Evolutionary conservation across 2,797 vertebrate genomes (phyloP), one percentile per base, ranked within the genome.

Genomic region (Pseudotriccus pelzelni): DNA sequence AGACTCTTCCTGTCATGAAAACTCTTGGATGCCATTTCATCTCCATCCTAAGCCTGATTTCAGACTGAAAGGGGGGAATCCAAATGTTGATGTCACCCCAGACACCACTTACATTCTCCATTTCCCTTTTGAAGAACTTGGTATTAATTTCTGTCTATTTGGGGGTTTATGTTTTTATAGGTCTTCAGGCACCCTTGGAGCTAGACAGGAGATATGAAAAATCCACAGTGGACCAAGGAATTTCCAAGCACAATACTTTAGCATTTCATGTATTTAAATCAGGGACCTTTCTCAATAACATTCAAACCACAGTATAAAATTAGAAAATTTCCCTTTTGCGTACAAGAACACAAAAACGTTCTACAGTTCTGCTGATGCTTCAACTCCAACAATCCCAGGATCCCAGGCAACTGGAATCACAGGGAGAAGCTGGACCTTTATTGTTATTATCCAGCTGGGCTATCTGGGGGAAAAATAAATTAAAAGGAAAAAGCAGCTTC

Each of bases 1-100:
- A 98, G 97, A 93, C 97, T 98, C 97, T 97, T 98, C 98, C 98
- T 98, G 98, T 98, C 97, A 98, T 98, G 98, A 97, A 98, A 97
- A 98, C 97, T 87, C 97, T 97, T 96, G 97, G 97, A 98, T 97
- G 96, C 98, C 97, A 98, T 98, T 98, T 98, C 97, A 97, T 98
- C 97, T 97, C 97, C 88, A 91, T 93, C 83, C 70, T 92, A 89
- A 97, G 94, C 89, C 90, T 84, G 96, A 97, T 96, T 97, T 97
- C 91, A 95, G 96, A 93, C 92, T 87, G 84, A 90, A 96, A 93
- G 83, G 94, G 79, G 69, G 94, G 75, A 94, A 97, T 96, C 96
- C 95, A 89, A 96, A 97, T 53, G 78, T 50, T 97, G 96, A 98
- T 97, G 94, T 97, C 96, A 96, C 97, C 92, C 97, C 94, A 96